Evolutionary conservation across 2,797 vertebrate genomes (phyloP), one percentile per base, ranked within the genome.

Genomic region (Karalla daura): DNA sequence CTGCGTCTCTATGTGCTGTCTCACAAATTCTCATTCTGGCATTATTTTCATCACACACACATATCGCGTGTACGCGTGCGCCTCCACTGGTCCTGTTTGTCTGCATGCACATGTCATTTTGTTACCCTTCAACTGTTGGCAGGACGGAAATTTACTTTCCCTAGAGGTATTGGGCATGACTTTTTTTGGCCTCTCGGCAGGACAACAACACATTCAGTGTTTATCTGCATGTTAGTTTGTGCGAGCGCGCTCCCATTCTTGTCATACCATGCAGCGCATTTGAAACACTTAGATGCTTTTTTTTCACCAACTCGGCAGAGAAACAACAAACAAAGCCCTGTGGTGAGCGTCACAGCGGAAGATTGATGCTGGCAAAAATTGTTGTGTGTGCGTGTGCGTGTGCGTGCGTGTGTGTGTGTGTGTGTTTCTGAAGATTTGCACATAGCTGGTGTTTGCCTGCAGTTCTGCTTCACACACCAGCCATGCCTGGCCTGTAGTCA

Each of bases 121-220:
- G 25, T 76, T 54, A 63, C 46, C 36, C 47, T 49, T 62, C 37
- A 45, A 53, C 62, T 71, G 56, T 36, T 70, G 59, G 25, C 41
- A 37, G 53, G 23, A 70, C 70, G 77, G 68, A 77, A 83, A 82
- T 79, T 52, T 1, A 47, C 64, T 76, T 84, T 60, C 70, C 66
- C 24, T 0, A 2, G 15, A 50, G 43, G 58, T 40, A 24, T 20
- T 64, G 73, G 73, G 72, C 71, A 80, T 78, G 67, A 85, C 67
- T 62, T 68, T 83, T 80, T 85, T 84, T 55, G 53, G 64, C 46
- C 52, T 55, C 27, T 58, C 37, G 59, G 49, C 46, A 70, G 71
- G 53, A 58, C 41, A 24, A 61, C 55, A 36, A 33, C 73, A 70
- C 41, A 25, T 54, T 49, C 24, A 14, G 32, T 49, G 52, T 53